A percentile compares a stretch with the other conserved stretches of the same genome.
Conservation (phyloP, 1,140 invertebrate species). For the Spodoptera litura region DNA sequence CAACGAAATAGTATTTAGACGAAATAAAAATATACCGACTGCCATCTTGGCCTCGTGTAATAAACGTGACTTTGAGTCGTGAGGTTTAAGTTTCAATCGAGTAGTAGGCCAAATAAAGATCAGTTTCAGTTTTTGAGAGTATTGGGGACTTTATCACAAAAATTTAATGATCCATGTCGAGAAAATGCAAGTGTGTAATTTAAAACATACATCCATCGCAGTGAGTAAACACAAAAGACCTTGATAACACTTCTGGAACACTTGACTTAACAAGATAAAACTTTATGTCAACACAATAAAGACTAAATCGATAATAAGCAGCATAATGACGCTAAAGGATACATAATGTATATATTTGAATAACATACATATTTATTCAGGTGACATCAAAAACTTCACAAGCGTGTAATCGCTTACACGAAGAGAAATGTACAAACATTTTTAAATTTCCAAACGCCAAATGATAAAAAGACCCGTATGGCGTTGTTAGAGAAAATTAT, state of each 20-base stretch:
- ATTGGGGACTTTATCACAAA: no score
- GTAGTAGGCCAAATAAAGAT: no score
- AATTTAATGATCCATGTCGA: no score
- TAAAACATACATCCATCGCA: not conserved
- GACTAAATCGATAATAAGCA: not conserved
- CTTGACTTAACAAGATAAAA: conserved; percentile 31
- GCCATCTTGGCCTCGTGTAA: no score
- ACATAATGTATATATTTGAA: not conserved
- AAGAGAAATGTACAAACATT: not conserved
- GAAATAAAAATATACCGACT: conserved; percentile 13
- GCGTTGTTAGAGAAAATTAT: conserved; percentile 2
- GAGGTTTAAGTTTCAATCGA: no score
- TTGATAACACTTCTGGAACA: conserved; percentile 33
- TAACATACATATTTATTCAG: not conserved
- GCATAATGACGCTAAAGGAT: not conserved
- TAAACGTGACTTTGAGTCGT: no score
- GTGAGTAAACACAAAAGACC: conserved; percentile 7
- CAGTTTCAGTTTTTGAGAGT: no score
- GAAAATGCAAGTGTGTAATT: no score
- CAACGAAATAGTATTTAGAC: not conserved
- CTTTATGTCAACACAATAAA: not conserved
- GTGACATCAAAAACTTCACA: conserved; percentile 2
- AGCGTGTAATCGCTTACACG: conserved; percentile 4
- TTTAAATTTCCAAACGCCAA: not conserved
- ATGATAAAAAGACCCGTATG: not conserved